These are phyloP conservation scores for Trinectes maculatus DNA, from an alignment of 2,113 vertebrate genomes.

Conservation along the genomic window DNA sequence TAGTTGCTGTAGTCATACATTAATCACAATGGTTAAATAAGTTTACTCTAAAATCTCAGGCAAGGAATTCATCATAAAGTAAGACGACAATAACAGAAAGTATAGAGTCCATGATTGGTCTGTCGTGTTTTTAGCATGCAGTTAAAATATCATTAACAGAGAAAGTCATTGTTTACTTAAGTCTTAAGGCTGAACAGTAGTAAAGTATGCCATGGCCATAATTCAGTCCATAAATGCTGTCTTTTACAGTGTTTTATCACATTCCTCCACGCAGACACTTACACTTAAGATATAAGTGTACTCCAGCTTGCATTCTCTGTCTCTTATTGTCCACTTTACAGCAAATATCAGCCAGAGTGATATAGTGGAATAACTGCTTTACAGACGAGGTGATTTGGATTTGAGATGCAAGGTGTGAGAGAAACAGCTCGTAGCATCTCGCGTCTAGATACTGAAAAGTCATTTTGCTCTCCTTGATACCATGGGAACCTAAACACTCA, in stretches of 20 bases:
- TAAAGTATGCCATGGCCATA: too few relatives aligned
- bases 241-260: neutral
- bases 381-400: conserved; percentile 40
- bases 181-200: neutral
- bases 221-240: neutral
- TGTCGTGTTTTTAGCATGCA: neutral
- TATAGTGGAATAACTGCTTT: conserved; percentile 19
- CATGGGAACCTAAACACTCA: conserved; percentile 62
- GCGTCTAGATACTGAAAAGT: conserved; percentile 51
- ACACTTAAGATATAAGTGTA: neutral
- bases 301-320: neutral
- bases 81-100: too few relatives aligned
- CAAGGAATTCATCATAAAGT: too few relatives aligned
- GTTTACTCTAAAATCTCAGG: neutral
- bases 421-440: conserved; percentile 25
- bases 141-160: conserved; percentile 9
- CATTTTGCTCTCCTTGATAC: conserved; percentile 58
- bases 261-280: neutral
- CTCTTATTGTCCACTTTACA: conserved; percentile 17
- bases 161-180: neutral
- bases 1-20: conserved; percentile 29
- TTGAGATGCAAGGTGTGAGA: conserved; percentile 30
- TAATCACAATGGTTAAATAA: conserved; percentile 34
- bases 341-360: neutral
- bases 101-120: neutral